A percentile compares a stretch with the other conserved stretches of the same genome.
Evolutionary conservation across 2,113 vertebrate species (phyloP).

Genomic region (Sclerurus mexicanus): DNA sequence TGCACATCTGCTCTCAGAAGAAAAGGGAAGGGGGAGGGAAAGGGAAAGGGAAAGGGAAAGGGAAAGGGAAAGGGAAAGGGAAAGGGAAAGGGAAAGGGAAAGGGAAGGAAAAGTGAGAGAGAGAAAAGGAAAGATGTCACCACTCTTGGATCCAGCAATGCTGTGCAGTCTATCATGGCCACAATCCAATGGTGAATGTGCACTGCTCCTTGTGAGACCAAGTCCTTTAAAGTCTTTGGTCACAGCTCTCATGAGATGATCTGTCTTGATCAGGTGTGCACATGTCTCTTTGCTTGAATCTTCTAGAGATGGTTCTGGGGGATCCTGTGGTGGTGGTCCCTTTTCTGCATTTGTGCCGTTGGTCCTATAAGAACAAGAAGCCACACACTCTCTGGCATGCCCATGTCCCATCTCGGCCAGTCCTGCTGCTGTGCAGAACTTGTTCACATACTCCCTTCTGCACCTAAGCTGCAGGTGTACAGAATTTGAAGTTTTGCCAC

Average conservation of each 20-base stretch:
- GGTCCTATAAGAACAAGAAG: neutral
- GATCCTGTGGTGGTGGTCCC: neutral
- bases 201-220: neutral
- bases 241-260: neutral
- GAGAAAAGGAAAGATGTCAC: neutral
- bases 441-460: neutral
- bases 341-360: neutral
- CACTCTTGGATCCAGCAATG: neutral
- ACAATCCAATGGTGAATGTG: neutral
- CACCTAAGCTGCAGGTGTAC: neutral
- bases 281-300: neutral
- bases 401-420: neutral
- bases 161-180: accelerated
- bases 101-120: too few species aligned
- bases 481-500: neutral
- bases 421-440: neutral
- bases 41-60: too few species aligned
- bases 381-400: neutral
- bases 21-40: too few species aligned
- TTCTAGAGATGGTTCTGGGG: neutral
- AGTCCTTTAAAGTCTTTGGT: neutral
- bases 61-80: too few species aligned
- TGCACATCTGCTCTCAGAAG: neutral
- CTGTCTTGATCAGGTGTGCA: neutral
- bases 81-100: neutral